Evolutionary conservation across 2,797 vertebrate species (phyloP).

Genomic region (Sebastes wilsoni): DNA sequence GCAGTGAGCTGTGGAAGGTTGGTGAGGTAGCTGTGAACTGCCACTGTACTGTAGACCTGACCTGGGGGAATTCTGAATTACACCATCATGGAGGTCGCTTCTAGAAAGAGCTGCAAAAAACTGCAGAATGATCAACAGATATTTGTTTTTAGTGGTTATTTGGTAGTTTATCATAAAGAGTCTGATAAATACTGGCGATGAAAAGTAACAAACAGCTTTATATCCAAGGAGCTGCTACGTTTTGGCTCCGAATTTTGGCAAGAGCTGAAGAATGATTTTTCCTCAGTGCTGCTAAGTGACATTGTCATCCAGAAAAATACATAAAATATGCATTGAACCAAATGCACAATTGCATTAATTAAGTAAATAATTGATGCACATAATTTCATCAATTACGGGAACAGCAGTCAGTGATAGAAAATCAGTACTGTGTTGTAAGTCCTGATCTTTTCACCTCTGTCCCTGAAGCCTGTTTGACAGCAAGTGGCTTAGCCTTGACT

Average conservation of each 20-base stretch:
- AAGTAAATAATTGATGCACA: no score
- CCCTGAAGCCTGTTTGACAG: neutral
- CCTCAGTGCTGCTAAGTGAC: neutral
- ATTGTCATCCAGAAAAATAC: constrained; percentile 14
- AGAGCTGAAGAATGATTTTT: neutral
- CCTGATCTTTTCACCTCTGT: neutral
- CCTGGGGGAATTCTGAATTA: constrained; percentile 35
- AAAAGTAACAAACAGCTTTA: neutral
- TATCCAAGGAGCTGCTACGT: neutral
- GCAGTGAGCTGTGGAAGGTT: constrained; percentile 64
- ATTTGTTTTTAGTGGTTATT: neutral
- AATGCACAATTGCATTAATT: neutral
- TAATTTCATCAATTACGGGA: neutral
- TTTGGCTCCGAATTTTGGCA: constrained; percentile 10
- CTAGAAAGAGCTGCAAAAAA: neutral
- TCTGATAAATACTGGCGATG: neutral
- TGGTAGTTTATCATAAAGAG: neutral
- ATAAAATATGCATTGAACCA: constrained; percentile 25
- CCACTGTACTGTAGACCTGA: constrained; percentile 19
- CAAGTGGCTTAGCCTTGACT: neutral
- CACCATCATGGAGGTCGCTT: neutral
- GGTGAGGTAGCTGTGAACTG: constrained; percentile 48
- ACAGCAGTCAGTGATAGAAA: neutral
- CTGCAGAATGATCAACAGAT: neutral
- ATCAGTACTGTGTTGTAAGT: neutral